Percentiles rank a stretch among this genome's conserved stretches.
phyloP scores from a whole-genome alignment of 2,888 invertebrate genomes.

The Lepidocyrtinus sp. region DNA sequence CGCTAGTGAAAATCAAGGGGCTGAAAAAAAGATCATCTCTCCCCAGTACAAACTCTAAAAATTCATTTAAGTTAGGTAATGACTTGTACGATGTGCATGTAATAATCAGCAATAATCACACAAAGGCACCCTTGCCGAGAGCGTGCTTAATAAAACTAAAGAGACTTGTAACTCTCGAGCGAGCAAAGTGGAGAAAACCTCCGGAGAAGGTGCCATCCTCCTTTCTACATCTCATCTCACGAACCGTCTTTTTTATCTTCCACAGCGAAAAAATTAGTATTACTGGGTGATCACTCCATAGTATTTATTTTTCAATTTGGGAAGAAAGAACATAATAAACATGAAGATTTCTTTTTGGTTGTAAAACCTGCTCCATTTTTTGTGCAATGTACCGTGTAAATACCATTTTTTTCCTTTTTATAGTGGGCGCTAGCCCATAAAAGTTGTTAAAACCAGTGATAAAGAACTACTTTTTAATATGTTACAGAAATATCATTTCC shows the following conservation, averaged over 20 bases:
- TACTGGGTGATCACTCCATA: no score
- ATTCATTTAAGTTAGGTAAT: background rate
- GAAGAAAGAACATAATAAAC: background rate
- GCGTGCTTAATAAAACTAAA: slow-evolving; percentile 33
- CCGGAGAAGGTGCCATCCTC: background rate
- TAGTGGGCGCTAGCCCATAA: background rate
- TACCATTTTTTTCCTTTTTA: background rate
- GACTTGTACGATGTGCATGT: background rate
- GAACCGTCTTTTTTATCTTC: background rate
- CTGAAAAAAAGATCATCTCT: no score
- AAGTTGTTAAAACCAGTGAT: background rate
- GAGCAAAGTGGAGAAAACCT: background rate
- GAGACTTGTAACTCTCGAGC: background rate
- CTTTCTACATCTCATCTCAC: background rate
- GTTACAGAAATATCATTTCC: background rate
- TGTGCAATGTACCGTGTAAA: background rate
- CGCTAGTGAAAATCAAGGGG: no score
- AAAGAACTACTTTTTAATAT: background rate
- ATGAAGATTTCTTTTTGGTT: no score
- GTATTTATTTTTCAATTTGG: background rate
- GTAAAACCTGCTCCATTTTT: background rate
- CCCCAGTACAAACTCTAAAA: no score
- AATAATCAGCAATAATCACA: background rate
- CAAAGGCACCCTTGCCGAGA: slow-evolving; percentile 42
- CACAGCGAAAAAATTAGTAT: background rate